Conservation (phyloP, 2,888 invertebrate genomes). For the Lysandra coridon region DNA sequence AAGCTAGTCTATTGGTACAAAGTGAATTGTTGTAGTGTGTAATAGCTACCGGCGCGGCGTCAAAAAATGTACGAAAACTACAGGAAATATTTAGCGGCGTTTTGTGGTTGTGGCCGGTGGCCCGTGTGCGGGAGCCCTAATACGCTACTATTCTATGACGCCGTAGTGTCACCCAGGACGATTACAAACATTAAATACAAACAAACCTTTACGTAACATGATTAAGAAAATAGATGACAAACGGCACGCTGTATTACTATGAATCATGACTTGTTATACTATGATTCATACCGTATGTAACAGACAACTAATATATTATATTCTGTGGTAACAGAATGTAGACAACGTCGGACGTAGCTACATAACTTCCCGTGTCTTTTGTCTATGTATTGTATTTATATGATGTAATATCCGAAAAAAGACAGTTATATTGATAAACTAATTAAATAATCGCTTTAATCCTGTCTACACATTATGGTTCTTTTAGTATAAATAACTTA, state of each 20-base stretch:
- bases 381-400: not conserved
- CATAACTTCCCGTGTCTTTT: slow-evolving; percentile 13
- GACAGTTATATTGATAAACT: not conserved
- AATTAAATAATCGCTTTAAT: not conserved
- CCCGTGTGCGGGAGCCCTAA: too few species aligned
- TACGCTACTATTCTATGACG: not conserved
- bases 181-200: not conserved
- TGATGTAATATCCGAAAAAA: not conserved
- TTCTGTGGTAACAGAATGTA: not conserved
- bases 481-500: not conserved
- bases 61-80: too few species aligned
- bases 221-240: slow-evolving; percentile 15
- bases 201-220: not conserved
- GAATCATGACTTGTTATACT: not conserved
- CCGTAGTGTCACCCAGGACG: not conserved
- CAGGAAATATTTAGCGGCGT: too few species aligned
- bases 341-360: not conserved
- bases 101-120: too few species aligned
- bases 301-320: not conserved
- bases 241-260: not conserved
- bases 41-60: too few species aligned
- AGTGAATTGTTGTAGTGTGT: too few species aligned
- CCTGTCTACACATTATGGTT: not conserved
- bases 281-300: slow-evolving; percentile 12
- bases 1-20: too few species aligned